Conservation (phyloP, 1,140 invertebrate genomes). For the Panulirus ornatus region DNA sequence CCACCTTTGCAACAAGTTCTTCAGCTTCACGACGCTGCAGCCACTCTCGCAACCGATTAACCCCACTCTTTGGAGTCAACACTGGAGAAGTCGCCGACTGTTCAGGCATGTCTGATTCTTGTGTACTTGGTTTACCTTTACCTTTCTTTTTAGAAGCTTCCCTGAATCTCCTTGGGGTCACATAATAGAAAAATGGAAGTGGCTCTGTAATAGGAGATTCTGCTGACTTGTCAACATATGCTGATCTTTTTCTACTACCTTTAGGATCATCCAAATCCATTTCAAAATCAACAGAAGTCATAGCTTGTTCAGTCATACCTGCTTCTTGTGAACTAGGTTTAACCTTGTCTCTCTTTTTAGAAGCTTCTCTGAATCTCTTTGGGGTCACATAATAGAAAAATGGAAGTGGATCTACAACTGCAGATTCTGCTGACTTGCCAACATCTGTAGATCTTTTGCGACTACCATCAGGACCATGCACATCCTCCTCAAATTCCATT, state of each 20-base stretch:
- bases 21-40: constrained; percentile 43
- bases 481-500: constrained; percentile 28
- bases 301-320: constrained; percentile 12
- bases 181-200: constrained; percentile 73
- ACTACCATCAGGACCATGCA: not conserved
- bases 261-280: not conserved
- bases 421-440: not conserved
- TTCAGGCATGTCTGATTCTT: constrained; percentile 18
- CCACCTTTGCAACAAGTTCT: constrained; percentile 13
- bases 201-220: constrained; percentile 12
- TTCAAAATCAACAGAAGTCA: constrained; percentile 18
- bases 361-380: constrained; percentile 38
- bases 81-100: constrained; percentile 15
- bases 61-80: constrained; percentile 16
- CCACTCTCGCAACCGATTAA: constrained; percentile 49
- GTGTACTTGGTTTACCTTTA: not conserved
- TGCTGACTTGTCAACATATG: not conserved
- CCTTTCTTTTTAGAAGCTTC: constrained; percentile 10
- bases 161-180: constrained; percentile 66
- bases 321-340: constrained; percentile 5
- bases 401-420: constrained; percentile 38
- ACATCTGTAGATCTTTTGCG: not conserved
- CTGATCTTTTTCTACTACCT: not conserved
- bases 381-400: constrained; percentile 75
- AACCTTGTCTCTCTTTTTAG: constrained; percentile 12